These are phyloP conservation scores for Helicolenus hilgendorfi DNA, from an alignment of 2,797 vertebrate species.

Conservation along the genomic window DNA sequence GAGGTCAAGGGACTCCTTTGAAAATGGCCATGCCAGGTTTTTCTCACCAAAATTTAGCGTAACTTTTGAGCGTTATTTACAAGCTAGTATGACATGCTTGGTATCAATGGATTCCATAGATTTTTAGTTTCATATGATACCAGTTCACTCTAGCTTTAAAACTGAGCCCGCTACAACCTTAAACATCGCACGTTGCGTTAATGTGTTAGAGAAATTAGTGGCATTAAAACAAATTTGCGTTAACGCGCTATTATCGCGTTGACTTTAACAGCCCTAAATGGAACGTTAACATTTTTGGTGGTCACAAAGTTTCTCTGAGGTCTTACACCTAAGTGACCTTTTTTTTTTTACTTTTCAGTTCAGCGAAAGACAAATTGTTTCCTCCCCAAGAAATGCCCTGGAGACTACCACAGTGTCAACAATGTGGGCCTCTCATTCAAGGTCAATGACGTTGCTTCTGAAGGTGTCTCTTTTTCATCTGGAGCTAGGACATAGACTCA, in stretches of 20 bases:
- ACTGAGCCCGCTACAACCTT: fast-evolving
- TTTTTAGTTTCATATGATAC: background rate
- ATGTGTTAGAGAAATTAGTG: too few relatives aligned
- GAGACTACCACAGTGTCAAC: slow-evolving; percentile 9
- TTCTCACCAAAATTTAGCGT: too few relatives aligned
- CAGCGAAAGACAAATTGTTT: slow-evolving; percentile 22
- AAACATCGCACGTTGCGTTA: fast-evolving
- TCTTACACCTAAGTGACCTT: slow-evolving; percentile 13
- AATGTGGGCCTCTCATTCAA: slow-evolving; percentile 21
- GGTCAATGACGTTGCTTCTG: slow-evolving; percentile 20
- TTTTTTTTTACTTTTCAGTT: slow-evolving; percentile 16
- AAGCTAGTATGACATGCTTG: background rate
- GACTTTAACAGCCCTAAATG: background rate
- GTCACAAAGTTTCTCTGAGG: slow-evolving; percentile 30
- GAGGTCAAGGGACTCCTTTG: too few relatives aligned
- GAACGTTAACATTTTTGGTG: slow-evolving; percentile 2
- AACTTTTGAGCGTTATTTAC: background rate
- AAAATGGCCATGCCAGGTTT: too few relatives aligned
- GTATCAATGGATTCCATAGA: background rate
- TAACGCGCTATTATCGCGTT: too few relatives aligned
- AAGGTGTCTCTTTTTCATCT: slow-evolving; percentile 19
- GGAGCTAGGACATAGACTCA: background rate
- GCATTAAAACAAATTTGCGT: background rate
- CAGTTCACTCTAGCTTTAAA: background rate
- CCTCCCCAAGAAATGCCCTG: slow-evolving; percentile 1